Base-by-base conservation (phyloP, 2,888 invertebrate genomes). In the Phymatocera aterrima region DNA sequence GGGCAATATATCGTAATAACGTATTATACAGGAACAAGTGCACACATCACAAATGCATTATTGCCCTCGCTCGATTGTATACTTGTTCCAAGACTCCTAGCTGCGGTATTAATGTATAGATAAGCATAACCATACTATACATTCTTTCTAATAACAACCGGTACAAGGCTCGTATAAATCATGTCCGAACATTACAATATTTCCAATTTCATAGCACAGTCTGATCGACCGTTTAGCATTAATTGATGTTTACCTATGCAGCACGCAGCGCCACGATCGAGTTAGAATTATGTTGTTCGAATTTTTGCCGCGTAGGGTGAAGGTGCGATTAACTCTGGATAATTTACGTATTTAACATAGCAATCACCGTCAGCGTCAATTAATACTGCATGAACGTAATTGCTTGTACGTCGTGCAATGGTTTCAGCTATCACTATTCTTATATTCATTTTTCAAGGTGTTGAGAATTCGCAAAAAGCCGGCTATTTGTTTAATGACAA, bases 221-320 rank as follows among this genome's bases (percentile, higher is more conserved):
- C 34, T 51, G 72, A 72, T 72, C 51, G 72, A 72, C 72, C 18
- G 18, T 48, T 72, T 72, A 72, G 31, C 15, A n/a, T 51, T 72
- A 51, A 72, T 72, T 72, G 43, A 72, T 72, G 51, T 72, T 51
- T 21, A 72, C 72, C 51, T 24, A 24, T 51, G 34, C 48, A 12
- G 31, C 12, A 72, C n/a, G 34, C n/a, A n/a, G n/a, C 31, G 12
- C 31, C 3, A 72, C n/a, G n/a, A 8, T 12, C 10, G 10, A 31
- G 31, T n/a, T 18, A 31, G 3, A 34, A 15, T 24, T 68, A n/a
- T n/a, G n/a, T 46, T 40, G 48, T 72, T 51, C 21, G 31, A 72
- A 51, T 37, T 12, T 51, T 51, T 72, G 8, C 15, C 34, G 31
- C 18, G 12, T 18, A 37, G 8, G 18, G 31, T 37, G n/a, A n/a